phyloP scores from a whole-genome alignment of 2,797 vertebrate genomes.

The Borostomias antarcticus region DNA sequence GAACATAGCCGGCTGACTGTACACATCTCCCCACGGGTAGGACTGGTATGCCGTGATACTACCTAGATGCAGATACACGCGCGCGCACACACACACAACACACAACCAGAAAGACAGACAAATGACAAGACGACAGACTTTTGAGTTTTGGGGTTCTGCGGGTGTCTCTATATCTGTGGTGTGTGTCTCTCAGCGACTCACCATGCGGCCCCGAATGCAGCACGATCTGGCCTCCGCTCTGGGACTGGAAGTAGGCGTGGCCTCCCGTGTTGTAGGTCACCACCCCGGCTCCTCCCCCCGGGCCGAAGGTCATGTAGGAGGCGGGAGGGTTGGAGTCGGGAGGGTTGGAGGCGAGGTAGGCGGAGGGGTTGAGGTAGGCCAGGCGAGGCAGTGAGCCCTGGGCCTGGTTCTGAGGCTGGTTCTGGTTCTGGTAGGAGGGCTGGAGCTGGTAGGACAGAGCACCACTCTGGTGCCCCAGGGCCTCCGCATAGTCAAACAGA shows the following conservation, averaged over 20 bases:
- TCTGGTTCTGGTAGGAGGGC: constrained; percentile 64
- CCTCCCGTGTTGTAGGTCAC: constrained; percentile 69
- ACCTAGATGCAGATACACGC: constrained; percentile 30
- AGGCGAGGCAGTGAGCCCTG: constrained; percentile 65
- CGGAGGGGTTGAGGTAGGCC: constrained; percentile 75
- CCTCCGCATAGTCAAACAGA: constrained; percentile 72
- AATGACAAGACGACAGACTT: no score
- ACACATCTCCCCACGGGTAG: constrained; percentile 77
- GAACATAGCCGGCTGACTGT: constrained; percentile 61
- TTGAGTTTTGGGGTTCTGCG: no score
- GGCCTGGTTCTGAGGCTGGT: constrained; percentile 43
- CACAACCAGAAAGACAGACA: constrained; percentile 7
- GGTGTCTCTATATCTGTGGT: background rate
- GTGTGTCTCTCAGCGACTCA: constrained; percentile 38
- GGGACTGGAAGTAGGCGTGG: constrained; percentile 74
- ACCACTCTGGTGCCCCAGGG: constrained; percentile 63
- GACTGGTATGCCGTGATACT: constrained; percentile 67
- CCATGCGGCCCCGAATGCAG: constrained; percentile 75
- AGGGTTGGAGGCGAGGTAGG: constrained; percentile 73
- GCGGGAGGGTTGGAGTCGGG: constrained; percentile 62
- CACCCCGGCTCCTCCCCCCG: constrained; percentile 62
- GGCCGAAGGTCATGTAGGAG: constrained; percentile 74
- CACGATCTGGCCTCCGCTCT: constrained; percentile 69
- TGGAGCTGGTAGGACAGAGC: constrained; percentile 72
- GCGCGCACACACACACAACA: constrained; percentile 26